These are phyloP conservation scores for Parnassius smintheus DNA, from an alignment of 2,888 invertebrate species.

Conservation along the genomic window DNA sequence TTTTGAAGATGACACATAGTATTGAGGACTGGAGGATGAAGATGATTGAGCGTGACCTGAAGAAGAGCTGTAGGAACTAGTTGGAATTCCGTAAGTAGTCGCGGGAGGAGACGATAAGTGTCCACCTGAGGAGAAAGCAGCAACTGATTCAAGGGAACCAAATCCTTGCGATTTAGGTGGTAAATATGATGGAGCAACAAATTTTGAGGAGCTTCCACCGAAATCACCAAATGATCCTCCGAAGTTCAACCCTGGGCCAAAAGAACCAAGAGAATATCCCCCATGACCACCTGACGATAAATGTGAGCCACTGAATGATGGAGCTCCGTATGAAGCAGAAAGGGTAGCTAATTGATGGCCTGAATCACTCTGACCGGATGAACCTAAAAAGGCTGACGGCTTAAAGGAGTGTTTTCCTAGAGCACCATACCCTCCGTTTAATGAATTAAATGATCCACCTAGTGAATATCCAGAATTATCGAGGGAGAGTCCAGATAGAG, in stretches of 20 bases:
- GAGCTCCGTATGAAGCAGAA: slow-evolving; percentile 51
- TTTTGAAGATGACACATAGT: slow-evolving; percentile 58
- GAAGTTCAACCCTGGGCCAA: slow-evolving; percentile 51
- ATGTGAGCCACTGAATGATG: slow-evolving; percentile 48
- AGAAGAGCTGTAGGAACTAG: slow-evolving; percentile 40
- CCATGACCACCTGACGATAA: slow-evolving; percentile 42
- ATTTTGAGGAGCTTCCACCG: slow-evolving; percentile 57
- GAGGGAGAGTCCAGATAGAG: slow-evolving; percentile 41
- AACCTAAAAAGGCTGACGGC: slow-evolving; percentile 70
- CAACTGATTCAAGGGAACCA: slow-evolving; percentile 52
- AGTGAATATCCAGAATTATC: slow-evolving; percentile 41
- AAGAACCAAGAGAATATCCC: slow-evolving; percentile 44
- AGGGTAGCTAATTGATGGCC: slow-evolving; percentile 52
- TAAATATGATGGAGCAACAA: slow-evolving; percentile 51
- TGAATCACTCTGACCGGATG: slow-evolving; percentile 60
- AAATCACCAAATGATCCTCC: slow-evolving; percentile 53
- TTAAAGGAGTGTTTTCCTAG: slow-evolving; percentile 67
- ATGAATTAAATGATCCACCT: slow-evolving; percentile 53
- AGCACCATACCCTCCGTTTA: slow-evolving; percentile 48
- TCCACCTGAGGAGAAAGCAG: slow-evolving; percentile 57
- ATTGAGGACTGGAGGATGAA: slow-evolving; percentile 59
- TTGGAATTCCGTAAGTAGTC: slow-evolving; percentile 58
- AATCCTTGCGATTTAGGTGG: slow-evolving; percentile 56
- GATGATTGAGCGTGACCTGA: slow-evolving; percentile 41
- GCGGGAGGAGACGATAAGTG: slow-evolving; percentile 58